Evolutionary conservation across 2,113 vertebrate genomes (phyloP).

Genomic region (Puntigrus tetrazona): DNA sequence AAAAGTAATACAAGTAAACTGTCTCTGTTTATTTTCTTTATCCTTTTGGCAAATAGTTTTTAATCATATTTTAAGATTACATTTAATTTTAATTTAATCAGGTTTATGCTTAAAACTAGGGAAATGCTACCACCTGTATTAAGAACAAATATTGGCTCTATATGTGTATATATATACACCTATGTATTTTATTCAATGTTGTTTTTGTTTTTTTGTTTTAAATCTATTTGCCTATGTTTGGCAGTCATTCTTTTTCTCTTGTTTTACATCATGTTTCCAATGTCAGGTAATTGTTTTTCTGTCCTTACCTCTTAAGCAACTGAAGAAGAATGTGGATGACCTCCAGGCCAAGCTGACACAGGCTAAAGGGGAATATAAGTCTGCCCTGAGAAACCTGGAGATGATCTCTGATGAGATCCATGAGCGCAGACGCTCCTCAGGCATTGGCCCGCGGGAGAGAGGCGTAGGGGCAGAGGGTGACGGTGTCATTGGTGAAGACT

Average conservation of each 20-base stretch:
- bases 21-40: too few species aligned
- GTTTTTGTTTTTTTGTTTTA: not conserved
- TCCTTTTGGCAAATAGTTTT: too few species aligned
- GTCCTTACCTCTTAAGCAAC: constrained; percentile 74
- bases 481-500: constrained; percentile 74
- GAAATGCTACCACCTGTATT: too few species aligned
- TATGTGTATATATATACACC: too few species aligned
- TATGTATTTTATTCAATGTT: not conserved
- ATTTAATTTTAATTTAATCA: too few species aligned
- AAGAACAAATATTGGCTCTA: too few species aligned
- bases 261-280: not conserved
- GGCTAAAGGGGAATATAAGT: constrained; percentile 92
- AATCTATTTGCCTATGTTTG: not conserved
- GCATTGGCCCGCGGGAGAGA: constrained; percentile 87
- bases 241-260: not conserved
- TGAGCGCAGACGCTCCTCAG: constrained; percentile 81
- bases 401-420: constrained; percentile 98
- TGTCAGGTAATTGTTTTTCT: not conserved
- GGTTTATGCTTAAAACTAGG: too few species aligned
- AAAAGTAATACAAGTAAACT: too few species aligned
- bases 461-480: constrained; percentile 90
- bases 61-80: too few species aligned
- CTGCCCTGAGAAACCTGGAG: constrained; percentile 91
- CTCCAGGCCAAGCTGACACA: constrained; percentile 87
- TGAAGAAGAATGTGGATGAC: constrained; percentile 94